phyloP scores from a whole-genome alignment of 2,888 invertebrate species.

The Drosophila acutilabella region DNA sequence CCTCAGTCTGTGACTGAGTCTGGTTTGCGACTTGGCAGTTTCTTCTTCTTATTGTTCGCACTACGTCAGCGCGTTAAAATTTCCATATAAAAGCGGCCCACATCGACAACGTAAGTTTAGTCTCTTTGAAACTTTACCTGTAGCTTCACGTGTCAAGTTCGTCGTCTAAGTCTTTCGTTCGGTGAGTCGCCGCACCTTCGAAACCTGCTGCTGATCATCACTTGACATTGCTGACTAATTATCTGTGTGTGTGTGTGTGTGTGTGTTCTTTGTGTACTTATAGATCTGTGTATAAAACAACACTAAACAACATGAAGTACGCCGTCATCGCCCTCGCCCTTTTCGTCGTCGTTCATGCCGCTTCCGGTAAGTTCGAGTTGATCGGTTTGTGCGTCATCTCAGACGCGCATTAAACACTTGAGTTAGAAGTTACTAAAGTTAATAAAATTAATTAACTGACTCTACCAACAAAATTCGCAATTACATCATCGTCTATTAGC shows the following conservation, averaged over 20 bases:
- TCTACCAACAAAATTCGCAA: slow-evolving; percentile 19
- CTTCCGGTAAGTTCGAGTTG: slow-evolving; percentile 75
- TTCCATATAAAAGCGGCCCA: slow-evolving; percentile 74
- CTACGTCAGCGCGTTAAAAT: slow-evolving; percentile 68
- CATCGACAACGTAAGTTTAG: slow-evolving; percentile 63
- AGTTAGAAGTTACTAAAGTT: slow-evolving; percentile 11
- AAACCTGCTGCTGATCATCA: slow-evolving; percentile 8
- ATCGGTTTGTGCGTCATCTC: slow-evolving; percentile 42
- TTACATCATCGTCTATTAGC: slow-evolving; percentile 55
- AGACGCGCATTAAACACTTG: neutral
- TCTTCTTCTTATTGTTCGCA: slow-evolving; percentile 52
- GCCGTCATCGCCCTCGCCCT: slow-evolving; percentile 63
- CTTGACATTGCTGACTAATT: slow-evolving; percentile 23
- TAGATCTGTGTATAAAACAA: slow-evolving; percentile 24
- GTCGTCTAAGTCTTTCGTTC: slow-evolving; percentile 77
- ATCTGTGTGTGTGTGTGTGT: slow-evolving; percentile 7
- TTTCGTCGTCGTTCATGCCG: slow-evolving; percentile 61
- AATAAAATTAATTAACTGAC: slow-evolving; percentile 5
- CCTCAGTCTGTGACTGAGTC: slow-evolving; percentile 1
- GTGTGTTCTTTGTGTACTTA: slow-evolving; percentile 33
- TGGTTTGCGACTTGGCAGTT: slow-evolving; percentile 25
- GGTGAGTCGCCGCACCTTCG: slow-evolving; percentile 43
- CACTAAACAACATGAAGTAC: slow-evolving; percentile 70
- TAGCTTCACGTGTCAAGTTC: slow-evolving; percentile 57
- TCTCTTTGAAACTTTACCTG: slow-evolving; percentile 59